Percentiles rank a stretch among this genome's conserved stretches.
These are phyloP conservation scores for Invenusta paracnida DNA, from an alignment of 2,888 invertebrate genomes.

Conservation along the genomic window DNA sequence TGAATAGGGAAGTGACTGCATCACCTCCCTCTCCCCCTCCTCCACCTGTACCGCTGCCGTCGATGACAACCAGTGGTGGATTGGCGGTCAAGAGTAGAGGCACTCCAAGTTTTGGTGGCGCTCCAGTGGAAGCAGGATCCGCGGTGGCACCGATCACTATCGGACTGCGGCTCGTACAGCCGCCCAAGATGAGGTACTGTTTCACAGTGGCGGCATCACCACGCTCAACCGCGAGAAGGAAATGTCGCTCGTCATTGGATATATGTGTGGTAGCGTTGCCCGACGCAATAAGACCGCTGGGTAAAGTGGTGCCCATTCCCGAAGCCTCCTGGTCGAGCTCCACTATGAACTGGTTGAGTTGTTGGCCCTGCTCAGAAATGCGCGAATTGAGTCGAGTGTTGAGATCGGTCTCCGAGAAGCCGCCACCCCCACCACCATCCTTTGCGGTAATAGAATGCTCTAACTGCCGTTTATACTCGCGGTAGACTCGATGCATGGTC, in stretches of 20 bases:
- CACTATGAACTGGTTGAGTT: constrained; percentile 1
- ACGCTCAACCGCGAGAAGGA: constrained; percentile 82
- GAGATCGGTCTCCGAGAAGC: not conserved
- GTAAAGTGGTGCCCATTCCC: not conserved
- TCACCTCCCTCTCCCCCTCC: not conserved
- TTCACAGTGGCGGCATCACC: constrained; percentile 85
- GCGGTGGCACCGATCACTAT: not conserved
- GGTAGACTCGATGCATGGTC: constrained; percentile 54
- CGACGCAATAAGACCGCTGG: not conserved
- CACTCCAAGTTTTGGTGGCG: no score
- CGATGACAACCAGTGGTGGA: not conserved
- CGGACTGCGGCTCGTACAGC: not conserved
- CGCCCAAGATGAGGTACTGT: constrained; percentile 52
- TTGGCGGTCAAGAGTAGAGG: not conserved
- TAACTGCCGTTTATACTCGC: constrained; percentile 52
- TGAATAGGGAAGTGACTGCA: constrained; percentile 60
- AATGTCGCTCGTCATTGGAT: constrained; percentile 74
- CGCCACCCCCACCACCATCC: no score
- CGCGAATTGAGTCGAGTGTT: not conserved
- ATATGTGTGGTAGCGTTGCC: constrained; percentile 42
- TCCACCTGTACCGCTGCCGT: not conserved
- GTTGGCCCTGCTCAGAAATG: not conserved
- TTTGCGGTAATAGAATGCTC: no score
- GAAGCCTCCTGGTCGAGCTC: not conserved
- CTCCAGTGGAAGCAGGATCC: not conserved